Evolutionary conservation across 2,888 invertebrate genomes (phyloP), one percentile per base, ranked within the genome.

Genomic region (Megaustenia siamemsis): DNA sequence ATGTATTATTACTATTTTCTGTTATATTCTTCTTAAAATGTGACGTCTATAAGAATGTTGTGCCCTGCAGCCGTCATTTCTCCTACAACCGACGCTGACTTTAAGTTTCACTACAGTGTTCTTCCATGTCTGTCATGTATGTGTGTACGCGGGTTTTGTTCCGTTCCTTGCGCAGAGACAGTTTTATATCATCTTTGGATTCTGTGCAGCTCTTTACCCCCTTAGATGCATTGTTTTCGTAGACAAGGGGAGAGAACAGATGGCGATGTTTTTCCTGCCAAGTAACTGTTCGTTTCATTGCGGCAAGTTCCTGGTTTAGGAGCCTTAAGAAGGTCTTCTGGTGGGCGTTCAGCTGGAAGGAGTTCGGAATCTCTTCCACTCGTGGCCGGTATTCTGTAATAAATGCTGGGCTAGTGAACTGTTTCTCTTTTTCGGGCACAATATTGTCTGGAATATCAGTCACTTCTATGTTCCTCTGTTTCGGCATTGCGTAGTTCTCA

Each of bases 61-160:
- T n/a, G n/a, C n/a, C n/a, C n/a, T n/a, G n/a, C n/a, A n/a, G n/a
- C n/a, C n/a, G n/a, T n/a, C n/a, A n/a, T n/a, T n/a, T n/a, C n/a
- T n/a, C n/a, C n/a, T n/a, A n/a, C n/a, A n/a, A n/a, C n/a, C n/a
- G n/a, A n/a, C n/a, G n/a, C n/a, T n/a, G n/a, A n/a, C 6, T 68
- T 68, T 68, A 68, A 6, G n/a, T n/a, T 68, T 68, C 15, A 40
- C n/a, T 24, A 24, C n/a, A 21, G 73, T 18, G 24, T 5, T 32
- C 71, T 38, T 78, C 88, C 60, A 91, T 89, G 60, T 91, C 91
- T 76, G 88, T 87, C 91, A 91, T 91, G 78, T 91, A 91, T 45
- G 90, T 91, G 12, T 86, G 87, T 24, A 89, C 88, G 4, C 90
- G 87, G 12, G 91, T 90, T 24, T 89, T 86, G 66, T 87, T 87